Evolutionary conservation across 1,140 invertebrate species (phyloP).

Genomic region (Drosophila virilis): DNA sequence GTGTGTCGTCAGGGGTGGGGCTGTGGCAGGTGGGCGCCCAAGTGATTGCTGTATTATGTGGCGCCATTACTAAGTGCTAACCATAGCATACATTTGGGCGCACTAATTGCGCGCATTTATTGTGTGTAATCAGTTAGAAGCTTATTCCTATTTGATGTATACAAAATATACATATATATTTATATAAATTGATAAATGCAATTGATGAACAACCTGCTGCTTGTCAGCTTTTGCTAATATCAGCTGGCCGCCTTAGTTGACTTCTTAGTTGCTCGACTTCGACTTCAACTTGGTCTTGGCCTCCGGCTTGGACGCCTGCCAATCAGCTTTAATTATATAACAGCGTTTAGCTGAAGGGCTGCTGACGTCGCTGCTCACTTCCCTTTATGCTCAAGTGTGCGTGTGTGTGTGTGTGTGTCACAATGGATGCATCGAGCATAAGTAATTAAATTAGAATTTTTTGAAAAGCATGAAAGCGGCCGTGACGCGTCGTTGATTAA

Average conservation of each 20-base stretch:
- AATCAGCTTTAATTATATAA: conserved; percentile 72
- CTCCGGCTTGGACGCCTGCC: conserved; percentile 36
- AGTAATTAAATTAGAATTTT: conserved; percentile 84
- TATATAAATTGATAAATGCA: conserved; percentile 60
- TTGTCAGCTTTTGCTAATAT: conserved; percentile 20
- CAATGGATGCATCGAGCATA: conserved; percentile 83
- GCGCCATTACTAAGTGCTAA: conserved; percentile 54
- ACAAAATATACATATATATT: conserved; percentile 17
- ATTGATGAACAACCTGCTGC: conserved; percentile 52
- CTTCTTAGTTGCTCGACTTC: conserved; percentile 2
- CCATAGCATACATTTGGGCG: conserved; percentile 71
- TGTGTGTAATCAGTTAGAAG: conserved; percentile 65
- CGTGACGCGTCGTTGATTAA: conserved; percentile 66
- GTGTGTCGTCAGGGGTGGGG: neutral
- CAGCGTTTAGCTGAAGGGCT: conserved; percentile 48
- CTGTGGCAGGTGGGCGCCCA: conserved; percentile 15
- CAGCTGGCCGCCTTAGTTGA: conserved; percentile 28
- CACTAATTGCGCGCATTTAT: conserved; percentile 72
- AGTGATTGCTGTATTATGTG: conserved; percentile 76
- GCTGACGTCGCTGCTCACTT: conserved; percentile 62
- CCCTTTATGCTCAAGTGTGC: conserved; percentile 60
- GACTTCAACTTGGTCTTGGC: conserved; percentile 7
- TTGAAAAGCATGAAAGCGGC: conserved; percentile 72
- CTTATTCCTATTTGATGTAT: conserved; percentile 15
- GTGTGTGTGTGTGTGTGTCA: conserved; percentile 57